These are phyloP conservation scores for Platypus cylindrus DNA, from an alignment of 2,888 invertebrate genomes.

Conservation along the genomic window DNA sequence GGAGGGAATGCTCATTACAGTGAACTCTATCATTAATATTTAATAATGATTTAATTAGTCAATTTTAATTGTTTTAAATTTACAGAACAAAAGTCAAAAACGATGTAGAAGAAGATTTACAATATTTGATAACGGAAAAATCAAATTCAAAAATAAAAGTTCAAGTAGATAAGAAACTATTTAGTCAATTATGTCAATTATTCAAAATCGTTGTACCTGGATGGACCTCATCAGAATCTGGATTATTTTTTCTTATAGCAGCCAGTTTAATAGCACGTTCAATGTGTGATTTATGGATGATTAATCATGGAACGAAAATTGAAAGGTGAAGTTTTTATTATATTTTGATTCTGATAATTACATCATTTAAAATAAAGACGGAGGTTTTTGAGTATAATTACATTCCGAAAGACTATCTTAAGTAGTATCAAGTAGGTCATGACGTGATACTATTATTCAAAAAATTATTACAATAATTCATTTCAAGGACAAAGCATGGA, in stretches of 20 bases:
- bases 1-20: slow-evolving; percentile 4
- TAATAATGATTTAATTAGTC: no score
- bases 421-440: no score
- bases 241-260: slow-evolving; percentile 63
- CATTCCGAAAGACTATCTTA: no score
- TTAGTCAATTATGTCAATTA: slow-evolving; percentile 53
- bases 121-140: slow-evolving; percentile 67
- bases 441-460: no score
- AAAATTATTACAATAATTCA: no score
- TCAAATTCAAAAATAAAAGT: slow-evolving; percentile 40
- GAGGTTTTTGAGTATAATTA: no score
- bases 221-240: slow-evolving; percentile 62
- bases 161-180: slow-evolving; percentile 56
- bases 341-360: not conserved
- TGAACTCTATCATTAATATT: slow-evolving; percentile 1
- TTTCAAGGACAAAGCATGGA: no score
- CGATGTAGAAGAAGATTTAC: slow-evolving; percentile 56
- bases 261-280: slow-evolving; percentile 74
- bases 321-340: slow-evolving; percentile 53
- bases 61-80: slow-evolving; percentile 2
- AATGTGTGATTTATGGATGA: slow-evolving; percentile 95
- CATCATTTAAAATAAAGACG: not conserved
- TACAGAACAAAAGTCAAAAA: slow-evolving; percentile 37
- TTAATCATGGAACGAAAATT: slow-evolving; percentile 83
- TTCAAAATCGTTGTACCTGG: slow-evolving; percentile 71